Conservation (phyloP, 1,140 invertebrate genomes). For the Sycophila sp. region DNA sequence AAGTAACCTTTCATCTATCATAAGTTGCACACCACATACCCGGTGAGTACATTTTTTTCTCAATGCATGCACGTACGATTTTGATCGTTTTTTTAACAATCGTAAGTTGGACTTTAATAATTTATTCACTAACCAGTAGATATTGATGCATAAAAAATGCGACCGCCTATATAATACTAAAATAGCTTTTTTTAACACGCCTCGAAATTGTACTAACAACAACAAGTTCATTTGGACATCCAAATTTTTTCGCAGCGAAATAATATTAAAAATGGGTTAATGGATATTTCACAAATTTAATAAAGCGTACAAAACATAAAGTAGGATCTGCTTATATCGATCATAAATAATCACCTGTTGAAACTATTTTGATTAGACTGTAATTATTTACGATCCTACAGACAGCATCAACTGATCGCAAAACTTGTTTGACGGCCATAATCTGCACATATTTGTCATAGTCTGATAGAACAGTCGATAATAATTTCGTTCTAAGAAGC, state of each 20-base stretch:
- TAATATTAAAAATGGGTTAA: no score
- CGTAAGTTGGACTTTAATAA: constrained; percentile 28
- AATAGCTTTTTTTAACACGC: constrained; percentile 19
- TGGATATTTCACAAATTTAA: no score
- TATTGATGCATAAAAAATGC: constrained; percentile 38
- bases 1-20: constrained; percentile 54
- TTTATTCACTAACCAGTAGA: constrained; percentile 14
- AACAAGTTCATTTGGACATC: no score
- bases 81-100: neutral
- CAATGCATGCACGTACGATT: constrained; percentile 39
- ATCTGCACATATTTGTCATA: no score
- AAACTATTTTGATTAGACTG: no score
- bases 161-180: constrained; percentile 37
- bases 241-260: no score
- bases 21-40: constrained; percentile 49
- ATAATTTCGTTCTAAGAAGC: no score
- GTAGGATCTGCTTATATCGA: neutral
- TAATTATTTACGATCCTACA: no score
- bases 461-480: no score
- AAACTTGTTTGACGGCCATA: no score
- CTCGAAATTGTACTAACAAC: constrained; percentile 21
- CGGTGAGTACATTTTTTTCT: constrained; percentile 63
- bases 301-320: neutral
- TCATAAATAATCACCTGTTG: no score
- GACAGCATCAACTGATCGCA: no score